Conservation (phyloP, 1,140 invertebrate species). For the Drosophila simulans region DNA sequence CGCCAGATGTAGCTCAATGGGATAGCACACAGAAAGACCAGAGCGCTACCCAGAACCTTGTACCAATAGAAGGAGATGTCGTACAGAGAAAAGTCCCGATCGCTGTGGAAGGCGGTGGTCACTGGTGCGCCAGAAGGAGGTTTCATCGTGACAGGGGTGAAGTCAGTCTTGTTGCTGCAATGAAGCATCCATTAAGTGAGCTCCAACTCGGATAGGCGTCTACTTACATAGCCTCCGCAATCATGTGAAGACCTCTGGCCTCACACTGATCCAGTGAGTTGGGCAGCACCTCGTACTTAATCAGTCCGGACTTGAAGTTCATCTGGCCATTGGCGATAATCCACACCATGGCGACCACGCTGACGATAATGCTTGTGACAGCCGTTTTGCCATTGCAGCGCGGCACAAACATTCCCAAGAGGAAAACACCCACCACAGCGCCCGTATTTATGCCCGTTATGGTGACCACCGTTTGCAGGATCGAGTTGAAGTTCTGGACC, state of each 20-base stretch:
- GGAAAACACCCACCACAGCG: constrained; percentile 89
- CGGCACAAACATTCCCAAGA: constrained; percentile 90
- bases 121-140: constrained; percentile 20
- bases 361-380: constrained; percentile 87
- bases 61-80: constrained; percentile 88
- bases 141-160: constrained; percentile 16
- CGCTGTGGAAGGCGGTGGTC: constrained; percentile 65
- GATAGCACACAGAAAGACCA: constrained; percentile 87
- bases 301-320: constrained; percentile 87
- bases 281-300: constrained; percentile 85
- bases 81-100: constrained; percentile 85
- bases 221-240: constrained; percentile 60
- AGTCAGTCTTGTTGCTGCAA: constrained; percentile 32
- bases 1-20: constrained; percentile 80
- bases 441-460: constrained; percentile 88
- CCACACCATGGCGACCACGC: constrained; percentile 90
- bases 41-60: constrained; percentile 87
- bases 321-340: constrained; percentile 91
- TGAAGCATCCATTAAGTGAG: background rate
- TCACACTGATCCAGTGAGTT: constrained; percentile 87
- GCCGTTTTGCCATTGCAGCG: constrained; percentile 89
- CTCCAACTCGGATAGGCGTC: too few species aligned
- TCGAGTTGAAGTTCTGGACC: constrained; percentile 87
- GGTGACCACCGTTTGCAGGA: constrained; percentile 88
- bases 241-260: constrained; percentile 64